Conservation (phyloP, 2,797 vertebrate species). For the Euthynnus affinis region DNA sequence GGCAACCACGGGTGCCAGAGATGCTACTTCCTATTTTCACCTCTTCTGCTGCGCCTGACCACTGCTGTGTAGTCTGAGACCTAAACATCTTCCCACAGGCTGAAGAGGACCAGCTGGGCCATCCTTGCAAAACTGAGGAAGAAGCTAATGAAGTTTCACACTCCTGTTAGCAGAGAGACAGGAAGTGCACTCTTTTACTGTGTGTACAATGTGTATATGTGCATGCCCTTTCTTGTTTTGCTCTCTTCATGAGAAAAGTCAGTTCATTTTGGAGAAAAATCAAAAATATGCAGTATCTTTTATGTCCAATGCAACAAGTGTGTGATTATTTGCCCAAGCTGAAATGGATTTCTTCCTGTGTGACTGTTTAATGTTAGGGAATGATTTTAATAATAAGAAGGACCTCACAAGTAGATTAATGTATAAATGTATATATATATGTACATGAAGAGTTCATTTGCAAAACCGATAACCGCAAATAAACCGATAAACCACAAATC, state of each 20-base stretch:
- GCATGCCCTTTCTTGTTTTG: constrained; percentile 25
- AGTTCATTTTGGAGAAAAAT: neutral
- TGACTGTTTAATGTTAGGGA: no score
- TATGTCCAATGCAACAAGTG: neutral
- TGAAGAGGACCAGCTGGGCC: constrained; percentile 61
- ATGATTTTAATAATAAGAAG: neutral
- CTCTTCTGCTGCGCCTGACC: constrained; percentile 16
- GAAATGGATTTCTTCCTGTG: neutral
- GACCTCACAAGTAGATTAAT: neutral
- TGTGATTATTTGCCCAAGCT: neutral
- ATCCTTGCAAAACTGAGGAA: constrained; percentile 43
- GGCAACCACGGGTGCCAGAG: neutral
- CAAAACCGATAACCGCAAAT: no score
- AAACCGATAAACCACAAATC: no score
- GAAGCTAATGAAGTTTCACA: constrained; percentile 74
- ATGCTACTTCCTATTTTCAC: constrained; percentile 12
- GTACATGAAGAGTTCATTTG: neutral
- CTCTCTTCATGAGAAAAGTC: constrained; percentile 23
- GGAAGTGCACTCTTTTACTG: constrained; percentile 57
- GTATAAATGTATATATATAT: neutral
- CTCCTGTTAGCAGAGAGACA: constrained; percentile 56
- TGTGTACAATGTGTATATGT: constrained; percentile 4
- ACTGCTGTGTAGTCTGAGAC: constrained; percentile 1
- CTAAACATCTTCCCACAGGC: constrained; percentile 36
- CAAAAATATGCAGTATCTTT: neutral